phyloP scores from a whole-genome alignment of 2,797 vertebrate genomes.

The Etheostoma perlongum region DNA sequence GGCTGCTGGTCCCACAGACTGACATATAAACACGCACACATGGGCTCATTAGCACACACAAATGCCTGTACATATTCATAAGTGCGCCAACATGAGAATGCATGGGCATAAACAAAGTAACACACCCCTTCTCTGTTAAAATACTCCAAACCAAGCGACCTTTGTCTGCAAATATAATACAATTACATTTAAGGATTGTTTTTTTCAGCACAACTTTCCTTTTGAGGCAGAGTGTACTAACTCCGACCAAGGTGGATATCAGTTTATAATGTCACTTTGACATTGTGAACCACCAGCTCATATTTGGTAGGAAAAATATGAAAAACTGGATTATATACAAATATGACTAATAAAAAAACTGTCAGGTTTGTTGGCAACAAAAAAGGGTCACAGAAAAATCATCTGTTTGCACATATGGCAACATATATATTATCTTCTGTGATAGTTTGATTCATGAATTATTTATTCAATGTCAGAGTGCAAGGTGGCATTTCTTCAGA shows the following conservation, averaged over 20 bases:
- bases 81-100: constrained; percentile 36
- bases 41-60: constrained; percentile 65
- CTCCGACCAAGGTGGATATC: not conserved
- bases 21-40: constrained; percentile 52
- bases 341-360: not conserved
- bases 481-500: not conserved
- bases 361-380: not conserved
- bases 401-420: not conserved
- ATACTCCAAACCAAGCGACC: not conserved
- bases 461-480: not conserved
- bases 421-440: not conserved
- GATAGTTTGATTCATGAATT: not conserved
- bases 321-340: not conserved
- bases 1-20: constrained; percentile 61
- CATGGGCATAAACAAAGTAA: constrained; percentile 36
- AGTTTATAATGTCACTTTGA: not conserved
- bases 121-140: not conserved
- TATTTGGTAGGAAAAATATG: not conserved
- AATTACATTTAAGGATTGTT: not conserved
- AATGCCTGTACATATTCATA: constrained; percentile 68
- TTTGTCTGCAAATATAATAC: not conserved
- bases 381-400: not conserved
- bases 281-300: not conserved
- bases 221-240: not conserved
- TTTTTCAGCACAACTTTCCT: not conserved